Conservation (phyloP, 1,140 invertebrate species). For the Drosophila bocki region DNA sequence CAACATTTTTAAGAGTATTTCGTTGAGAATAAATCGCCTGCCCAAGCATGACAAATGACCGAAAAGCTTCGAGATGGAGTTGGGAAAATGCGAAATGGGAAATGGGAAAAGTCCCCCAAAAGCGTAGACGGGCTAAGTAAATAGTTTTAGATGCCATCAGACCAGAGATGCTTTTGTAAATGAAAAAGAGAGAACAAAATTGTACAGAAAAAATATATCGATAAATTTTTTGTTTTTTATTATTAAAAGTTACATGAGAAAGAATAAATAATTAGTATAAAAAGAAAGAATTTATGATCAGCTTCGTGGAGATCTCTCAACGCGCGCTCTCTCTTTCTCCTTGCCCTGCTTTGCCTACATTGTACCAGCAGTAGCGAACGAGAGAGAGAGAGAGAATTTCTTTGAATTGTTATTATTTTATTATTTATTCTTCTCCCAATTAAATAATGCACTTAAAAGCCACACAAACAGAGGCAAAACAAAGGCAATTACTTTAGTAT, state of each 20-base stretch:
- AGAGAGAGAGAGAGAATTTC: neutral
- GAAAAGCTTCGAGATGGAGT: constrained; percentile 30
- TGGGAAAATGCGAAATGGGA: neutral
- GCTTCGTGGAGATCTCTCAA: no score
- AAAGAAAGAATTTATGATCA: neutral
- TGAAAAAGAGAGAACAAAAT: neutral
- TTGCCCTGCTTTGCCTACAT: neutral
- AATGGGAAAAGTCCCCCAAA: neutral
- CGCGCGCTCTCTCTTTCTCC: neutral
- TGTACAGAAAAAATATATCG: neutral
- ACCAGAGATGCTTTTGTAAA: constrained; percentile 2
- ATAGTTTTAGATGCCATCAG: constrained; percentile 36
- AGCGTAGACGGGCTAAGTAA: constrained; percentile 13
- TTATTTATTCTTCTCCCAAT: neutral
- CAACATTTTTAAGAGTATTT: constrained; percentile 82
- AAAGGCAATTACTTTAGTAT: constrained; percentile 13
- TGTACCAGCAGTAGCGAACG: neutral
- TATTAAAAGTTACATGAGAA: no score
- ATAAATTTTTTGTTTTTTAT: no score
- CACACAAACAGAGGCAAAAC: neutral
- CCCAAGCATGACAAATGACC: constrained; percentile 75
- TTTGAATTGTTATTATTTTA: neutral
- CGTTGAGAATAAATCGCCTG: constrained; percentile 81
- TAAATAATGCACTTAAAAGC: neutral
- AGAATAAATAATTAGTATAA: no score